Conservation (phyloP, 2,113 vertebrate genomes). For the Prunella himalayana region DNA sequence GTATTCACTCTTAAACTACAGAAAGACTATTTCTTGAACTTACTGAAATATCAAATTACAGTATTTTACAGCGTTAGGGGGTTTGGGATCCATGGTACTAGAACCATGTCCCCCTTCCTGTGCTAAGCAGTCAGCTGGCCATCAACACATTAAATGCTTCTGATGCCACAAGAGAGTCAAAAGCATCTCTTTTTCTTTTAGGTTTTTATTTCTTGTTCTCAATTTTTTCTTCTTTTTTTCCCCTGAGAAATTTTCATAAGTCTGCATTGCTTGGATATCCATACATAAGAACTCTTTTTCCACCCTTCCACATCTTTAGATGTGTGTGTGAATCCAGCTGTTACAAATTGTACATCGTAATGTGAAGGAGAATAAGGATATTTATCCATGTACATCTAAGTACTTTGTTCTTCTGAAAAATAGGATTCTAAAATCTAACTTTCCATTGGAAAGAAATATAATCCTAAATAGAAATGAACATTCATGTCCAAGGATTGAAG, state of each 20-base stretch:
- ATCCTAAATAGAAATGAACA: background rate
- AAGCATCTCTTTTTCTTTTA: background rate
- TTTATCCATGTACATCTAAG: background rate
- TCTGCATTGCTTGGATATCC: background rate
- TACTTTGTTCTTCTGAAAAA: background rate
- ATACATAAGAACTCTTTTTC: background rate
- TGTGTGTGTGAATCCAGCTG: background rate
- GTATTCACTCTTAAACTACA: background rate
- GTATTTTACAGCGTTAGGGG: background rate
- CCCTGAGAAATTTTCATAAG: background rate
- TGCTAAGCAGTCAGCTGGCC: background rate
- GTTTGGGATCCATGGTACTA: background rate
- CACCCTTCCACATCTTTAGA: background rate
- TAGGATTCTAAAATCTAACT: background rate
- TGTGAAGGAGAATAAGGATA: background rate
- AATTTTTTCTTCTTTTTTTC: background rate
- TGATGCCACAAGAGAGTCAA: background rate
- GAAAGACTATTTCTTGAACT: background rate
- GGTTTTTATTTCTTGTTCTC: background rate
- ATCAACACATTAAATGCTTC: background rate
- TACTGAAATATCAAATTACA: background rate
- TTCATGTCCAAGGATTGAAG: background rate
- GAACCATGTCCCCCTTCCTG: background rate
- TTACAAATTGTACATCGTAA: background rate
- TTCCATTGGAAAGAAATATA: background rate